Percentiles rank a stretch among this genome's conserved stretches.
Evolutionary conservation across 2,797 vertebrate species (phyloP).

Genomic region (Sternotherus odoratus): DNA sequence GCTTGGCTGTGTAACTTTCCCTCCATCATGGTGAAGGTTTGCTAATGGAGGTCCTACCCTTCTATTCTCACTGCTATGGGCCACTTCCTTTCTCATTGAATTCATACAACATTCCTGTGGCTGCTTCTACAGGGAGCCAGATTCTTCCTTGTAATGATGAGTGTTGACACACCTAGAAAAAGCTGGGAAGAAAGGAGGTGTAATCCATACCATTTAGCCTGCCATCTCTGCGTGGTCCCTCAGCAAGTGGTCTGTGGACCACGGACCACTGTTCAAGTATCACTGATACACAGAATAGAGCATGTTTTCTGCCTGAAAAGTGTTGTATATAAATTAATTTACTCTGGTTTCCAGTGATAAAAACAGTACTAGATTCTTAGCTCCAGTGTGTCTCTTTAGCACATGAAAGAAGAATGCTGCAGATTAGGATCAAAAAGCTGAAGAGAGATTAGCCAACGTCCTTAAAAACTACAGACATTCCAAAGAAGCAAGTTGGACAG

Average conservation of each 20-base stretch:
- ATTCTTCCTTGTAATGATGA: background rate
- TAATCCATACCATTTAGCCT: background rate
- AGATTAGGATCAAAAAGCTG: conserved; percentile 13
- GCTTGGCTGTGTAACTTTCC: background rate
- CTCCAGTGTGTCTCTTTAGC: background rate
- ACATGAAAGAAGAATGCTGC: background rate
- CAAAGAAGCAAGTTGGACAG: conserved; percentile 27
- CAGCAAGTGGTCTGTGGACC: background rate
- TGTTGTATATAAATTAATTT: background rate
- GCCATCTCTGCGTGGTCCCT: background rate
- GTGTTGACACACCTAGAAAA: background rate
- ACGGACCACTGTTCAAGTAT: background rate
- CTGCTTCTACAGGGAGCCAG: background rate
- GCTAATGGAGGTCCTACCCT: background rate
- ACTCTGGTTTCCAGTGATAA: background rate
- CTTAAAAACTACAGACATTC: conserved; percentile 57
- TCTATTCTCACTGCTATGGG: background rate
- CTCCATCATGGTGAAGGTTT: background rate
- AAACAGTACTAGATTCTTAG: background rate
- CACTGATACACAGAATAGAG: background rate
- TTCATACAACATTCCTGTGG: background rate
- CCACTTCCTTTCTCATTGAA: background rate
- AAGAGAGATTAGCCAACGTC: conserved; percentile 6
- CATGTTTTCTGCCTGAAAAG: background rate
- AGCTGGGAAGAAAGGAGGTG: background rate